Evolutionary conservation across 2,797 vertebrate genomes (phyloP), one percentile per base, ranked within the genome.

Genomic region (Echeneis naucrates): DNA sequence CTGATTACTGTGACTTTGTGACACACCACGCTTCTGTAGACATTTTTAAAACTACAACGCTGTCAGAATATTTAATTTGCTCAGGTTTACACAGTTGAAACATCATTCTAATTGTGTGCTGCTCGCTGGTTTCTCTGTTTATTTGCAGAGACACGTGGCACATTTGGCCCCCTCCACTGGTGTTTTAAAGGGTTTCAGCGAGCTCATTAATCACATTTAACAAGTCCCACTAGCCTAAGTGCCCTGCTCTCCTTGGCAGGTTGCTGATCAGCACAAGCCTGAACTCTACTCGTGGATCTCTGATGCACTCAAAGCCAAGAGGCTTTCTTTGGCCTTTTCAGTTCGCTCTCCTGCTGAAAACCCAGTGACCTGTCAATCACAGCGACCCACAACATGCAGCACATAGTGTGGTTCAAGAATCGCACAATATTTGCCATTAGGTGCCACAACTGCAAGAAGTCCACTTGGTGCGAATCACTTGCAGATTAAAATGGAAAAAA

Each of bases 191-290:
- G 24, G 26, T 50, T 68, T 75, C 35, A 61, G 33, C 13, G 37
- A 56, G 73, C 65, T 67, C 60, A 58, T 60, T 73, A 63, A 57
- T 45, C 75, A 62, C 74, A 60, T 63, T 40, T 7, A 37, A 40
- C 2, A 12, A 65, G 64, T 54, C 50, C 44, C 61, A 51, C 27
- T 55, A 45, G 54, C 55, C 71, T 75, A 33, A 80, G 58, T 60
- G 32, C 48, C 21, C 27, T 52, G 57, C 78, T 59, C 47, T 72
- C 23, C 52, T 71, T 72, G 72, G 81, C 67, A 82, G 52, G 53
- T 23, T 11, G 10, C 23, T 69, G 68, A 63, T 47, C 71, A 65
- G 70, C 38, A 72, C 62, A 52, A 60, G 60, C 52, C 52, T 64
- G 23, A 68, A 44, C 55, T 48, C 30, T 37, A 42, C 65, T 66